phyloP scores from a whole-genome alignment of 2,888 invertebrate genomes.

The Drosophila picticornis region DNA sequence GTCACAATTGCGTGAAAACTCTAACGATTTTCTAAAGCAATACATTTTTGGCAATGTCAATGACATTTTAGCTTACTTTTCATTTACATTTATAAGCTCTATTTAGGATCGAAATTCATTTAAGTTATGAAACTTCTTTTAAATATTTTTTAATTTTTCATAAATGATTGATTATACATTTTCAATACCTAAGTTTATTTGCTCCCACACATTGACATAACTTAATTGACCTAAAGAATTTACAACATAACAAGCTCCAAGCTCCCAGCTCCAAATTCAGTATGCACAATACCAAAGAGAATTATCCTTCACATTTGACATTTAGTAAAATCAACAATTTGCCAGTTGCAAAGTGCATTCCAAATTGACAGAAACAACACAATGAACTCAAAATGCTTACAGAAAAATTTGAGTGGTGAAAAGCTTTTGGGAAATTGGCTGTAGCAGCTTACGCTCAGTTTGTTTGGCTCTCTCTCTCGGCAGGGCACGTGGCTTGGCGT shows the following conservation, averaged over 20 bases:
- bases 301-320: conserved; percentile 76
- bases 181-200: neutral
- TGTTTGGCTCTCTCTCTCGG: conserved; percentile 28
- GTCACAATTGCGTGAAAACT: neutral
- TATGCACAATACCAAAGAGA: neutral
- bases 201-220: neutral
- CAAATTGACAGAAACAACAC: conserved; percentile 29
- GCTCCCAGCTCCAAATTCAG: neutral
- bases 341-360: conserved; percentile 35
- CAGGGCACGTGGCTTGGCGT: conserved; percentile 59
- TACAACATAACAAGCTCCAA: neutral
- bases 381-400: conserved; percentile 44
- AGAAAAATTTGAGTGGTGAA: conserved; percentile 65
- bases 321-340: conserved; percentile 50
- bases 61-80: neutral
- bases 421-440: conserved; percentile 51
- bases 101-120: neutral
- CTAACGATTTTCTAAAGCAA: neutral
- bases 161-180: neutral
- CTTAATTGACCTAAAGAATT: neutral
- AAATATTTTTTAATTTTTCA: neutral
- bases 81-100: neutral
- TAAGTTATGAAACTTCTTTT: neutral
- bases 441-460: conserved; percentile 18
- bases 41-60: neutral